These are phyloP conservation scores for Orchestia grillus DNA, from an alignment of 1,140 invertebrate species.

Conservation along the genomic window DNA sequence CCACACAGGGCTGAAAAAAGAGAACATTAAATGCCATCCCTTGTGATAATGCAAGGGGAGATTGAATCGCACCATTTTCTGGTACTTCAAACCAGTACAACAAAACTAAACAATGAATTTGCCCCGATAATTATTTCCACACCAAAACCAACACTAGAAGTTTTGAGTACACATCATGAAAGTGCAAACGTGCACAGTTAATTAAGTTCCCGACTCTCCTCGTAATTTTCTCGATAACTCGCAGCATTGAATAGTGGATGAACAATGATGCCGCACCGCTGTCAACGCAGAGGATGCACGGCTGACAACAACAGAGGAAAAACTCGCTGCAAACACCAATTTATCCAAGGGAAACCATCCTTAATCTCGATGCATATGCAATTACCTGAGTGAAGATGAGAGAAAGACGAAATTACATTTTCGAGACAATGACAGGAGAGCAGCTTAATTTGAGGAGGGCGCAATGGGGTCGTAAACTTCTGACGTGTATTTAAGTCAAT, in stretches of 20 bases:
- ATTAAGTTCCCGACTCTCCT: not conserved
- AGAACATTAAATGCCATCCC: not conserved
- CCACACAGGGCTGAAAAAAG: not conserved
- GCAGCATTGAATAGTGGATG: not conserved
- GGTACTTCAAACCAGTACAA: not conserved
- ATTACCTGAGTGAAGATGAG: not conserved
- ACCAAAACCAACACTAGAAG: no score
- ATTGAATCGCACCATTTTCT: not conserved
- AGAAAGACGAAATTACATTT: not conserved
- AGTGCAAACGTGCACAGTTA: not conserved
- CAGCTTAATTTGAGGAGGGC: not conserved
- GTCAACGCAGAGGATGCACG: not conserved
- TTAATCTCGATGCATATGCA: not conserved
- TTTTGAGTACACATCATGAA: no score
- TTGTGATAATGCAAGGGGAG: not conserved
- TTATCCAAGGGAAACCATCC: not conserved
- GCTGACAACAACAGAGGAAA: not conserved
- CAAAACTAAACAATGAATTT: not conserved
- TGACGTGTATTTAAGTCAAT: not conserved
- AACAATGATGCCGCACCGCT: not conserved
- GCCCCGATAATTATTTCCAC: no score
- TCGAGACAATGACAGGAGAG: not conserved
- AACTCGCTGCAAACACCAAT: not conserved
- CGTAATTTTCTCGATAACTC: not conserved
- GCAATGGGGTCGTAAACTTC: conserved; percentile 14